These are phyloP conservation scores for Tachyglossus aculeatus DNA, from an alignment of 2,797 vertebrate genomes.

Conservation along the genomic window DNA sequence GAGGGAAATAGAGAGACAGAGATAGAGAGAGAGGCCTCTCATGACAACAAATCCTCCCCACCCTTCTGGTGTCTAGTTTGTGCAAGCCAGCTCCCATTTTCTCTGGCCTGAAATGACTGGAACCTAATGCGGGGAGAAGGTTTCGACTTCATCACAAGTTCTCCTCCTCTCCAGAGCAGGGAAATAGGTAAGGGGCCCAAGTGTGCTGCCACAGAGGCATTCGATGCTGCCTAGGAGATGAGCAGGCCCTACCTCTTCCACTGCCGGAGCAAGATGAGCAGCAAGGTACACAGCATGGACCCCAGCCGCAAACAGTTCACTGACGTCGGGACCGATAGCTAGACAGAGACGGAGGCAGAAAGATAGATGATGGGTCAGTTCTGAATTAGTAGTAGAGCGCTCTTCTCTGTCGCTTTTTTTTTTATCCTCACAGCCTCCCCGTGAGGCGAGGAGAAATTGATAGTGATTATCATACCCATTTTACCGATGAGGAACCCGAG, in stretches of 20 bases:
- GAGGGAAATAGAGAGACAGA: conserved; percentile 1
- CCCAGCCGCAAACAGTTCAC: conserved; percentile 89
- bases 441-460: too few species aligned
- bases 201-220: too few species aligned
- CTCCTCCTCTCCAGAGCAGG: not conserved
- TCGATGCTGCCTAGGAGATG: too few species aligned
- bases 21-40: not conserved
- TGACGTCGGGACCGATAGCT: conserved; percentile 88
- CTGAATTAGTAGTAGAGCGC: too few species aligned
- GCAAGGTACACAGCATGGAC: conserved; percentile 92
- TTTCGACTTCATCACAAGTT: not conserved
- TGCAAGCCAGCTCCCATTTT: not conserved
- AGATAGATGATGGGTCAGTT: not conserved
- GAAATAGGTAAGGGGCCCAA: fast-evolving
- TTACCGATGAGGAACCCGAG: too few species aligned
- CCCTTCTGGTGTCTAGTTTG: not conserved
- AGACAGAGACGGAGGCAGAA: conserved; percentile 28
- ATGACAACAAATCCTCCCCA: not conserved
- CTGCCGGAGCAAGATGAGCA: conserved; percentile 91
- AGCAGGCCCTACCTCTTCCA: conserved; percentile 86
- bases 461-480: too few species aligned
- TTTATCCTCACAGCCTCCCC: too few species aligned
- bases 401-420: too few species aligned
- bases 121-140: not conserved
- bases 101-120: not conserved